Conservation (phyloP, 2,888 invertebrate genomes). For the Pyrocoelia pectoralis region DNA sequence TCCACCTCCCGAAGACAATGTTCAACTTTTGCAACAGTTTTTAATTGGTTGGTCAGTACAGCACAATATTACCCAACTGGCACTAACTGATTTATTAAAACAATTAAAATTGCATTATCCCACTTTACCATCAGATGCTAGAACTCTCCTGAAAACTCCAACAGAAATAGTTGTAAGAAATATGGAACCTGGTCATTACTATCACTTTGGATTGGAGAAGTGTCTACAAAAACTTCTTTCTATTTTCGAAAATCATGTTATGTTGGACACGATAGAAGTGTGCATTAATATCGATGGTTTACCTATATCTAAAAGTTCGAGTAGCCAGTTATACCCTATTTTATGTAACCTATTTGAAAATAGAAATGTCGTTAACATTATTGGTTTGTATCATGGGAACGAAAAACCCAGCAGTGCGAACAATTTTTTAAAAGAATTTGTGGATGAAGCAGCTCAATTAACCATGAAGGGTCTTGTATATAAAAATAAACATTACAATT, state of each 20-base stretch:
- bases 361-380: background rate
- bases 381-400: background rate
- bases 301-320: background rate
- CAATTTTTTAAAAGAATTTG: background rate
- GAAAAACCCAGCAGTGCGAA: background rate
- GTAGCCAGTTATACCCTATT: constrained; percentile 1
- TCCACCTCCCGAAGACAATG: background rate
- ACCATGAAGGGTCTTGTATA: background rate
- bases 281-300: background rate
- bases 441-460: background rate
- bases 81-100: constrained; percentile 7
- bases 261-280: background rate
- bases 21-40: background rate
- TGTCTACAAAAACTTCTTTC: background rate
- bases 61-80: background rate
- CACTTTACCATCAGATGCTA: background rate
- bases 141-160: constrained; percentile 16
- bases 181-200: background rate
- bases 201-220: background rate
- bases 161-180: background rate
- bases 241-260: background rate
- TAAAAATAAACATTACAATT: background rate
- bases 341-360: background rate
- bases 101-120: background rate
- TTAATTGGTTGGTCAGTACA: constrained; percentile 3